phyloP scores from a whole-genome alignment of 2,888 invertebrate genomes.

The Tenodera sinensis region DNA sequence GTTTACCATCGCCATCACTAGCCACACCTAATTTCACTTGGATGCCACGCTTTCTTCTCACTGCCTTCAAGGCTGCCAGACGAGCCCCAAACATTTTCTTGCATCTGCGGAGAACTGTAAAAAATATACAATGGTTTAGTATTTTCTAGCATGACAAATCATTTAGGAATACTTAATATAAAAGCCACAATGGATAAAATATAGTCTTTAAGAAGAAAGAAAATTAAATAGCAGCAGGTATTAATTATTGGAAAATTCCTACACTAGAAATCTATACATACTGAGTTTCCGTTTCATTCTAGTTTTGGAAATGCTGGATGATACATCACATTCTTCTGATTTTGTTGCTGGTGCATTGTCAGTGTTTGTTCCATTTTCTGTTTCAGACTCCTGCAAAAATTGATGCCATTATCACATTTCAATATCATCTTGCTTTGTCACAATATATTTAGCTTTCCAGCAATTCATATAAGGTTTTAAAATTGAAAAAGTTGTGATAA shows the following conservation, averaged over 20 bases:
- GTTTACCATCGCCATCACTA: not conserved
- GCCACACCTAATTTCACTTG: conserved; percentile 39
- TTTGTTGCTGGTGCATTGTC: not conserved
- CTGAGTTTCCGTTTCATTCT: conserved; percentile 16
- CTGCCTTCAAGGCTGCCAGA: conserved; percentile 46
- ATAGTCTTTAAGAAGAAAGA: too few species aligned
- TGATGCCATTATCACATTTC: not conserved
- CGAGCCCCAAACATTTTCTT: conserved; percentile 36
- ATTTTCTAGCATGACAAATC: too few species aligned
- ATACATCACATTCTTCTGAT: not conserved
- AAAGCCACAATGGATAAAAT: not conserved
- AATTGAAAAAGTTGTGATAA: too few species aligned
- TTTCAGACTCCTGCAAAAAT: not conserved
- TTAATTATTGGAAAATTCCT: too few species aligned
- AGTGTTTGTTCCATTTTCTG: not conserved
- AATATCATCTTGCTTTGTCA: too few species aligned
- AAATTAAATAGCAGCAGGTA: too few species aligned
- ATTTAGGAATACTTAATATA: not conserved
- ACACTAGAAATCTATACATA: not conserved
- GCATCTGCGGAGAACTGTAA: not conserved
- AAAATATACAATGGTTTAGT: not conserved
- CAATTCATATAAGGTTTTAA: too few species aligned
- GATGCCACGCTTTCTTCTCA: conserved; percentile 40
- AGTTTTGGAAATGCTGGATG: not conserved
- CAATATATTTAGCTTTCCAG: too few species aligned